These are phyloP conservation scores for Acanthacorydalis orientalis DNA, from an alignment of 2,888 invertebrate species.

Conservation along the genomic window DNA sequence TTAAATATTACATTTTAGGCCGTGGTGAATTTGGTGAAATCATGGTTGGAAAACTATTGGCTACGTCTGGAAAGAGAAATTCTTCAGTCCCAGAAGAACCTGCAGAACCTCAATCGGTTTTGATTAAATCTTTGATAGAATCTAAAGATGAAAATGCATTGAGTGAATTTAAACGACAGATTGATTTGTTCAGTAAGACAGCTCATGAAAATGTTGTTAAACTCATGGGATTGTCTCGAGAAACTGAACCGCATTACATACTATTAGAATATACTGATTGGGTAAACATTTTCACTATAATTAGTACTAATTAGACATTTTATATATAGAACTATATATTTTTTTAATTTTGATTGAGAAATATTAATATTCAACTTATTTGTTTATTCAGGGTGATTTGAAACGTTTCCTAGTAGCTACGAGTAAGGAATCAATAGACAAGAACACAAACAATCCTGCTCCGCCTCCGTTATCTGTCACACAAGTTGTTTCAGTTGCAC, in stretches of 20 bases:
- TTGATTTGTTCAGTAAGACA: conserved; percentile 72
- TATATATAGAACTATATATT: too few species aligned
- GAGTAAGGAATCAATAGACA: conserved; percentile 20
- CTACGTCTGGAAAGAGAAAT: conserved; percentile 16
- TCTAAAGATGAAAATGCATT: conserved; percentile 62
- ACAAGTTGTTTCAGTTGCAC: conserved; percentile 48
- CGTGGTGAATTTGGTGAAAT: conserved; percentile 90
- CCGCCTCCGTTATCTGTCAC: conserved; percentile 46
- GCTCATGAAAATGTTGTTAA: conserved; percentile 67
- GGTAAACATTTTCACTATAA: conserved; percentile 35
- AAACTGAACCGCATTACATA: conserved; percentile 75
- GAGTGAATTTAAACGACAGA: conserved; percentile 73
- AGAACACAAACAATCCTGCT: not conserved
- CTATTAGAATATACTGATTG: conserved; percentile 85
- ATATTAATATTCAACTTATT: not conserved
- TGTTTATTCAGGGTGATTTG: conserved; percentile 60
- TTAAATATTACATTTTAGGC: conserved; percentile 29
- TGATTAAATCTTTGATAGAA: conserved; percentile 62
- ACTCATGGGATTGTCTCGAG: conserved; percentile 65
- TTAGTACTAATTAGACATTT: conserved; percentile 30
- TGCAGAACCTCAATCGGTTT: conserved; percentile 32
- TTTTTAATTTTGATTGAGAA: not conserved
- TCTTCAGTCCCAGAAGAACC: conserved; percentile 15
- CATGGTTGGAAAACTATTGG: conserved; percentile 47
- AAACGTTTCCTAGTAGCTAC: conserved; percentile 74